Evolutionary conservation across 2,888 invertebrate genomes (phyloP).

Genomic region (Tenthredo distinguenda): DNA sequence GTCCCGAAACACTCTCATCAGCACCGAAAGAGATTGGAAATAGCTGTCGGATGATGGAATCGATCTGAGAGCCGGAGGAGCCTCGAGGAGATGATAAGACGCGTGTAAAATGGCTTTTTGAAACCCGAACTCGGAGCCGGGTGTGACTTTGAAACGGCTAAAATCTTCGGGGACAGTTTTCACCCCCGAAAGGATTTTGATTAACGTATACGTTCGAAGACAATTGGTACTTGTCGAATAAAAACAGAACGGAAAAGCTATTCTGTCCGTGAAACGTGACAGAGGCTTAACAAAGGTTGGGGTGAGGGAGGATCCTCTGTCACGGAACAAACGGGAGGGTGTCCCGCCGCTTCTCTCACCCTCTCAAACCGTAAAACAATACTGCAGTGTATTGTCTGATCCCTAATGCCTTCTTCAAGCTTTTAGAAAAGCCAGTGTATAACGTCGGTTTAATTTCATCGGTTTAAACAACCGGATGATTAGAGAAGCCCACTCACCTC

Average conservation of each 20-base stretch:
- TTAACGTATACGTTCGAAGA: constrained; percentile 24
- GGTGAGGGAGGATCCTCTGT: constrained; percentile 40
- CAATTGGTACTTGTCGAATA: constrained; percentile 38
- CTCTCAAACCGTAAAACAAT: constrained; percentile 28
- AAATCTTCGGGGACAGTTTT: neutral
- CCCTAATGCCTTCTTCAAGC: neutral
- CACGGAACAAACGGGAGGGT: constrained; percentile 31
- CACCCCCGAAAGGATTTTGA: neutral
- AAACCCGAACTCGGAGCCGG: too few species aligned
- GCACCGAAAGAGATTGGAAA: constrained; percentile 6
- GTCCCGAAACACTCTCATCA: constrained; percentile 11
- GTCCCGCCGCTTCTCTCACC: neutral
- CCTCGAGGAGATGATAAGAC: neutral
- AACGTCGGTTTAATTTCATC: neutral
- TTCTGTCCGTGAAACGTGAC: constrained; percentile 46
- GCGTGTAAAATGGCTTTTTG: neutral
- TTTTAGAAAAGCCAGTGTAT: neutral
- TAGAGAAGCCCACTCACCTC: constrained; percentile 72
- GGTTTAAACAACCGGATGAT: too few species aligned
- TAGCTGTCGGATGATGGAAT: constrained; percentile 1
- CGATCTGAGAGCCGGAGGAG: neutral
- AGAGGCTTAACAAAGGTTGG: constrained; percentile 13
- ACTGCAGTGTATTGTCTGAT: constrained; percentile 10
- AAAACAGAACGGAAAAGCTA: neutral
- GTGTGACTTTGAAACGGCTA: neutral